Evolutionary conservation across 2,888 invertebrate species (phyloP).

Genomic region (Pilophorus perplexus): DNA sequence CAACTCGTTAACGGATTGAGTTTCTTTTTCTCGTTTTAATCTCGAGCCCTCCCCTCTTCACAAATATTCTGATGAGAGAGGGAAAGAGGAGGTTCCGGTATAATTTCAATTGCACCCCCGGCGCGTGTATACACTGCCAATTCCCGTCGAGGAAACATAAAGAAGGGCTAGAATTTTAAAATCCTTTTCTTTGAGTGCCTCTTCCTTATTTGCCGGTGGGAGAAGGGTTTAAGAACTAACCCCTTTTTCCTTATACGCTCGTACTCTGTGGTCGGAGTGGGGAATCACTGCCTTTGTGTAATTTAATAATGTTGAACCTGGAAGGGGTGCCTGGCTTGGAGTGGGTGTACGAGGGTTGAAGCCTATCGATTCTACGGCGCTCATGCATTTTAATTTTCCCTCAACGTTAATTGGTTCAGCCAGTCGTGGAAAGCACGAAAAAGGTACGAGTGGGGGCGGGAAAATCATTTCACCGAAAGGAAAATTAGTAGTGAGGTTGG

Average conservation of each 20-base stretch:
- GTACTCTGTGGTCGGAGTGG: constrained; percentile 19
- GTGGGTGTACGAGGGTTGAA: constrained; percentile 4
- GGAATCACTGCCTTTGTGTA: constrained; percentile 38
- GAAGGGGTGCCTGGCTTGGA: constrained; percentile 8
- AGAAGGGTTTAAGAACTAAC: constrained; percentile 24
- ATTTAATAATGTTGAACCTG: constrained; percentile 36
- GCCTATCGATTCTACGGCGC: constrained; percentile 32
- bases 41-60: neutral
- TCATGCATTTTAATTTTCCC: constrained; percentile 39
- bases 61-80: constrained; percentile 25
- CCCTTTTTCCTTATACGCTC: constrained; percentile 27
- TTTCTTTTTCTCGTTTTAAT: neutral
- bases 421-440: constrained; percentile 24
- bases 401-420: constrained; percentile 36
- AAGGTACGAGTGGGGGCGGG: too few relatives aligned
- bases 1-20: neutral
- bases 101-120: constrained; percentile 37
- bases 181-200: constrained; percentile 1
- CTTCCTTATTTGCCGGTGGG: constrained; percentile 1
- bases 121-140: constrained; percentile 37
- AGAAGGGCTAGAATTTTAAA: constrained; percentile 32
- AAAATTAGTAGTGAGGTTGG: too few relatives aligned
- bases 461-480: too few relatives aligned
- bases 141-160: constrained; percentile 18
- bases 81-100: constrained; percentile 9